phyloP scores from a whole-genome alignment of 2,113 vertebrate genomes.

The Plestiodon gilberti region DNA sequence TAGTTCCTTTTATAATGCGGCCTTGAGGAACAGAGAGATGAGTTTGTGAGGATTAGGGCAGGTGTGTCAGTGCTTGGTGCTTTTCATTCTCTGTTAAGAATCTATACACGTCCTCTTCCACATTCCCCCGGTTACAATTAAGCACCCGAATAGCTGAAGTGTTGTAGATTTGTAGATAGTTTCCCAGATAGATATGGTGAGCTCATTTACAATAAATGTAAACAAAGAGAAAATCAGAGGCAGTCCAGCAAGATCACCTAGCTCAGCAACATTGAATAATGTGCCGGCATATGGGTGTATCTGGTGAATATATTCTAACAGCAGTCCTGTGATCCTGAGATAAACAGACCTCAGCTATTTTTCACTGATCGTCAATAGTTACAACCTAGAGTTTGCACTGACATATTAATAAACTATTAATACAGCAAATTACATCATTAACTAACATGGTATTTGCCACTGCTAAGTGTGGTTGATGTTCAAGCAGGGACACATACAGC shows the following conservation, averaged over 20 bases:
- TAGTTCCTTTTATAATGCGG: too few relatives aligned
- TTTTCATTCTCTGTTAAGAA: fast-evolving
- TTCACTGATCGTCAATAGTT: background rate
- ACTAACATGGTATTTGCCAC: background rate
- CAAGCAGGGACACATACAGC: background rate
- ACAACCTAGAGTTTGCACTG: background rate
- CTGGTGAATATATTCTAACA: background rate
- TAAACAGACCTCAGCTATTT: background rate
- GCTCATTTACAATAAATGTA: background rate
- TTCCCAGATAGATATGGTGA: background rate
- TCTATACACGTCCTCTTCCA: background rate
- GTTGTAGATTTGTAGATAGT: background rate
- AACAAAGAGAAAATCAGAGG: background rate
- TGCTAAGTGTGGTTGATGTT: background rate
- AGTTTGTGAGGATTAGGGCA: background rate
- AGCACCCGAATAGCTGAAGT: background rate
- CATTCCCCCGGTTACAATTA: background rate
- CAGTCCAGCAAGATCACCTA: background rate
- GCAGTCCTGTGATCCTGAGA: background rate
- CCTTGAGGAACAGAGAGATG: background rate
- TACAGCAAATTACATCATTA: background rate
- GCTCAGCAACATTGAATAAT: background rate
- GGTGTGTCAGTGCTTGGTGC: background rate
- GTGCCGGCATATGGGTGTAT: background rate
- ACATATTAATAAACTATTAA: background rate